phyloP scores from a whole-genome alignment of 1,140 invertebrate species.

The Pectinophora gossypiella region DNA sequence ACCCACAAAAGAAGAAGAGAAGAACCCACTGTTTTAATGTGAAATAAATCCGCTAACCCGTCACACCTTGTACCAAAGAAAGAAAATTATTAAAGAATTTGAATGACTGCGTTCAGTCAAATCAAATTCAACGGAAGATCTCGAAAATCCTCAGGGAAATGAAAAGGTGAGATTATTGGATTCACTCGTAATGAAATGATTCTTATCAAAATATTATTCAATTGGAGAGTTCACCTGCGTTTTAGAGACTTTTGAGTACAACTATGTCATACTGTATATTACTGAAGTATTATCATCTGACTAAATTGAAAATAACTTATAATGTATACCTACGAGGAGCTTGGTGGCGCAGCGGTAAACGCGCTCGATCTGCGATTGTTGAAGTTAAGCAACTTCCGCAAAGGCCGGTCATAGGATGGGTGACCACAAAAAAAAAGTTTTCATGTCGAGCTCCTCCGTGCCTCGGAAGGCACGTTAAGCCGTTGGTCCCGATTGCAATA shows the following conservation, averaged over 20 bases:
- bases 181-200: conserved; percentile 3
- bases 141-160: neutral
- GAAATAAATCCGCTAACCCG: neutral
- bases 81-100: conserved; percentile 3
- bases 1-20: too few relatives aligned
- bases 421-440: too few relatives aligned
- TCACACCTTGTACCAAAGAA: neutral
- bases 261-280: too few relatives aligned
- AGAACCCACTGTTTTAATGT: too few relatives aligned
- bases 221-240: neutral
- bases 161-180: conserved; percentile 6
- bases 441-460: too few relatives aligned
- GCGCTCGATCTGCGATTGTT: neutral
- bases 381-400: too few relatives aligned
- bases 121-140: neutral
- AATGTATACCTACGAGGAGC: neutral
- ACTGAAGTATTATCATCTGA: too few relatives aligned
- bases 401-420: too few relatives aligned
- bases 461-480: too few relatives aligned
- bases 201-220: conserved; percentile 2
- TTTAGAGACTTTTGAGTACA: neutral
- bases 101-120: conserved; percentile 2
- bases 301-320: neutral
- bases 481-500: too few relatives aligned
- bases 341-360: neutral